Evolutionary conservation across 2,888 invertebrate species (phyloP), one percentile per base, ranked within the genome.

Genomic region (Sminthurinus aureus): DNA sequence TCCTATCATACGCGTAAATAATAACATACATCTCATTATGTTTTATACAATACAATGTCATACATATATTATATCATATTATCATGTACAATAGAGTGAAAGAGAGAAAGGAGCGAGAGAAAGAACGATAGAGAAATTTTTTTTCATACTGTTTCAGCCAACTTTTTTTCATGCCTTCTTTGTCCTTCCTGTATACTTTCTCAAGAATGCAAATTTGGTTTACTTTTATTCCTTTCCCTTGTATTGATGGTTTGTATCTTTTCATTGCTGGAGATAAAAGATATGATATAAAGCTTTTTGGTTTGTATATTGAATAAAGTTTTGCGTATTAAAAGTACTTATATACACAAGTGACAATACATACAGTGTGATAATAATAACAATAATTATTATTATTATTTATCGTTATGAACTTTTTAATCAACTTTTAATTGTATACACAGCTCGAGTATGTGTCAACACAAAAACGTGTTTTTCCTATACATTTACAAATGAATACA

Each of bases 21-120:
- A 81, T 81, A 81, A 81, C 75, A 81, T 75, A 81, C 74, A 75
- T 81, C 64, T 81, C 66, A 74, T 81, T 81, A 38, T 81, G 74
- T 73, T 64, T 38, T 52, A 58, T 24, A 71, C 13, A 24, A 71
- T 58, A 69, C 50, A 71, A 71, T 80, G 71, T 71, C 80, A 73
- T 80, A 73, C 71, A 80, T 71, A 80, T 80, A 75, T 64, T 80
- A 75, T 75, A 75, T 75, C 81, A 74, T 79, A 81, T 38, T 79
- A 81, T 38, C 38, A 38, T 38, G 38, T 81, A 81, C 81, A 81
- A 81, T 81, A 81, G 81, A 81, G 52, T 69, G 50, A 81, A 73
- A 81, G 52, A 58, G 52, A 52, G 58, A 79, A 71, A 79, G 73
- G 74, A 22, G 52, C 50, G 58, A 79, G 67, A 79, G 73, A 81